A percentile compares a stretch with the other conserved stretches of the same genome.
phyloP scores from a whole-genome alignment of 2,888 invertebrate species.

The Polietes domitor region DNA sequence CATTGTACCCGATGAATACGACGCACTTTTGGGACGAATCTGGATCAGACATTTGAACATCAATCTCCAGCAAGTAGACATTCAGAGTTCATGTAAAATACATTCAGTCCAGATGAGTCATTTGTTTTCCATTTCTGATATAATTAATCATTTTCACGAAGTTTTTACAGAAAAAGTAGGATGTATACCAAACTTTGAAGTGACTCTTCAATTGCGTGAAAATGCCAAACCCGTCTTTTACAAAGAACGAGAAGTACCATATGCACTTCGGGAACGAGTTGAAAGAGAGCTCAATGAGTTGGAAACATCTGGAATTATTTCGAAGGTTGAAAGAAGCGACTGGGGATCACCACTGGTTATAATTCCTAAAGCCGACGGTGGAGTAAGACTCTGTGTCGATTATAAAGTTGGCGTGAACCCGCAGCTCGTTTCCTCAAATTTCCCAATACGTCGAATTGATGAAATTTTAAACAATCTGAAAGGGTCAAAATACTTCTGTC shows the following conservation, averaged over 20 bases:
- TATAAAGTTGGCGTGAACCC: slow-evolving; percentile 59
- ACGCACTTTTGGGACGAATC: slow-evolving; percentile 41
- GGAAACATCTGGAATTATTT: slow-evolving; percentile 52
- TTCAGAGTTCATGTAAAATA: background rate
- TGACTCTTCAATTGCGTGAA: slow-evolving; percentile 47
- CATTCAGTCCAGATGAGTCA: background rate
- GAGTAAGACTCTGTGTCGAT: slow-evolving; percentile 61
- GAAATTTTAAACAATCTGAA: slow-evolving; percentile 54
- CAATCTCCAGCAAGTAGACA: slow-evolving; percentile 40
- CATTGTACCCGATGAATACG: slow-evolving; percentile 40
- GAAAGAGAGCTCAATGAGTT: slow-evolving; percentile 49
- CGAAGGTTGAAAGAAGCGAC: slow-evolving; percentile 42
- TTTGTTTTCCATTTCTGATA: slow-evolving; percentile 39
- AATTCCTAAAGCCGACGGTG: slow-evolving; percentile 57
- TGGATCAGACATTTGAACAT: slow-evolving; percentile 51
- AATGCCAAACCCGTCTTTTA: slow-evolving; percentile 47
- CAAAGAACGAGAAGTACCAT: slow-evolving; percentile 59
- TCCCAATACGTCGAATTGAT: slow-evolving; percentile 57
- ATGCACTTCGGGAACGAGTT: slow-evolving; percentile 48
- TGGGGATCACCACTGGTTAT: slow-evolving; percentile 59
- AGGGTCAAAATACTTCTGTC: slow-evolving; percentile 44
- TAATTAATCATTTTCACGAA: slow-evolving; percentile 33
- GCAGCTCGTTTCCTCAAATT: slow-evolving; percentile 21
- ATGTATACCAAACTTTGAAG: slow-evolving; percentile 44
- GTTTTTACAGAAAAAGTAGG: slow-evolving; percentile 54